Percentiles rank a stretch among this genome's conserved stretches.
Conservation (phyloP, 2,888 invertebrate species). For the Philhelius pedissequus region DNA sequence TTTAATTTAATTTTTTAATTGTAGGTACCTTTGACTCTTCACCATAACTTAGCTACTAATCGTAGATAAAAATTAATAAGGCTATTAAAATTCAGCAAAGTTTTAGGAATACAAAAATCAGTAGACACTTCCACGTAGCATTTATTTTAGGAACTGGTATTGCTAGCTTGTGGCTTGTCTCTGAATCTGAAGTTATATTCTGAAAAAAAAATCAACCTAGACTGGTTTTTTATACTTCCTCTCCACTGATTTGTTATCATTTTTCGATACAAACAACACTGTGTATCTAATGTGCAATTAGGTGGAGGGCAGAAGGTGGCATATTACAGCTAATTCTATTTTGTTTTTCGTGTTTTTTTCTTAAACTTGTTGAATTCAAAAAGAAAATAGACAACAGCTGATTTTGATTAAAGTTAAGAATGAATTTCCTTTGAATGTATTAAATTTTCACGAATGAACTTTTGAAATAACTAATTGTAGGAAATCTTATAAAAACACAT, state of each 20-base stretch:
- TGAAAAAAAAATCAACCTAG: background rate
- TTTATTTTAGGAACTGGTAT: constrained; percentile 6
- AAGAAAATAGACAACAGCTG: constrained; percentile 8
- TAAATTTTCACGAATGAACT: no score
- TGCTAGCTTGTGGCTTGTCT: background rate
- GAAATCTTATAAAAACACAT: no score
- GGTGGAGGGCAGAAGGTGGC: background rate
- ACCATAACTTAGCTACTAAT: constrained; percentile 38
- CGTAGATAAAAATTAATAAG: background rate
- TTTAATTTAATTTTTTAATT: background rate
- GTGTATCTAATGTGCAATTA: background rate
- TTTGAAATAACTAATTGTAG: no score
- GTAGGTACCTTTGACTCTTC: constrained; percentile 47
- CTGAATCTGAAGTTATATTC: background rate
- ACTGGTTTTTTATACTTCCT: background rate
- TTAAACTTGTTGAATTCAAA: background rate
- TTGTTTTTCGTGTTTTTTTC: background rate
- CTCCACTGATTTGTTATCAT: background rate
- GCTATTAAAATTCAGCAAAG: background rate
- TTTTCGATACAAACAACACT: background rate
- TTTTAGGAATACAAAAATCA: background rate
- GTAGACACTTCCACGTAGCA: constrained; percentile 39
- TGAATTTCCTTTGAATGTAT: background rate
- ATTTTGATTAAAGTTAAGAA: background rate
- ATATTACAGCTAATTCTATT: background rate